Base-by-base conservation (phyloP, 37 sponge, comb jelly and placozoan genomes). In the Sycon ciliatum region DNA sequence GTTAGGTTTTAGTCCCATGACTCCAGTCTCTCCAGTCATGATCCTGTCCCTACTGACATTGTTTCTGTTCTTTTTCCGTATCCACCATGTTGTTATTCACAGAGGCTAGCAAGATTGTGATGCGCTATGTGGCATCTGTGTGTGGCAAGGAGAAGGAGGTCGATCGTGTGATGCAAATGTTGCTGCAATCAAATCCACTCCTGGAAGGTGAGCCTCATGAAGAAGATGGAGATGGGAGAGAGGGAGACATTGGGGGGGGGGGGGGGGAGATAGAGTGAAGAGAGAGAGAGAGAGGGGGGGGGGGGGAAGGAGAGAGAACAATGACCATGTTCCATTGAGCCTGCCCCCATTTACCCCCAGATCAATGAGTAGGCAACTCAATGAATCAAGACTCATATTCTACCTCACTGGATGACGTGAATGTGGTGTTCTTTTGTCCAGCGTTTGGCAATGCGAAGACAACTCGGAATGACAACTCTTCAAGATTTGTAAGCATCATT, bases 371-470 rank as follows among this genome's bases (percentile, higher is more conserved):
- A n/a, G n/a, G n/a, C n/a, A n/a, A n/a, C n/a, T n/a, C n/a, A 62
- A 62, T 62, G 11, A 26, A 62, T 20, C 13, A 28, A 26, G 11
- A 22, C 13, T 16, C 32, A 28, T 18, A 61, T 20, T 20, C 65
- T 61, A 61, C 65, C 13, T 61, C 65, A 61, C 0, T 28, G 29
- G 9, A 20, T 61, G 29, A 30, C 65, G 16, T 57, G 22, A 24
- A n/a, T n/a, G n/a, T n/a, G n/a, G n/a, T n/a, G n/a, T n/a, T n/a
- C 1, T 72, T 72, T 16, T 46, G 7, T 30, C 29, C 26, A 89
- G 91, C 91, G 35, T 90, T 90, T 86, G 91, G 91, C 31, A 90
- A 90, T 80, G 91, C 91, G 0, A 90, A 83, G 68, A 90, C 91
- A 18, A 80, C 57, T 28, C 68, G 87, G 20, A 90, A 90, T 61